Conservation (phyloP, 2,888 invertebrate genomes). For the Acanthoscelides obtectus region DNA sequence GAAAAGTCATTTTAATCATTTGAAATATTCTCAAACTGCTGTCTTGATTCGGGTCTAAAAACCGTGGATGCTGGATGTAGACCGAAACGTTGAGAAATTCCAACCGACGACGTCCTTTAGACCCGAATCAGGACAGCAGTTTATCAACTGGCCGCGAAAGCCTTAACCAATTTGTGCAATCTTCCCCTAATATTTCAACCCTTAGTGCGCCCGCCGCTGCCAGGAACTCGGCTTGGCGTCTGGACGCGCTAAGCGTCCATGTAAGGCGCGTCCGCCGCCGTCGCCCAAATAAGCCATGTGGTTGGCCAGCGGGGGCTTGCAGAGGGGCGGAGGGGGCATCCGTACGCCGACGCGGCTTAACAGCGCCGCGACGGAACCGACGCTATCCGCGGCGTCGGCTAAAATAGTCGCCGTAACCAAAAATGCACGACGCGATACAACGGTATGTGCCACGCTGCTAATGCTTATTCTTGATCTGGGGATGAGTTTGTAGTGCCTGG, state of each 20-base stretch:
- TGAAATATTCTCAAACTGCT: no score
- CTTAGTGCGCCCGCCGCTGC: background rate
- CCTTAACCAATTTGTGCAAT: no score
- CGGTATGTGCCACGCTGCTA: background rate
- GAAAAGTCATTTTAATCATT: no score
- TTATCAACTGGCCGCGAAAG: no score
- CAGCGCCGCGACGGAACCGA: background rate
- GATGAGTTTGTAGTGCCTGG: background rate
- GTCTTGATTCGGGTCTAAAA: no score
- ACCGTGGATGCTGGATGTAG: no score
- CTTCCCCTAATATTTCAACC: background rate
- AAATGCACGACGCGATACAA: background rate
- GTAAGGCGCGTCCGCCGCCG: conserved; percentile 44
- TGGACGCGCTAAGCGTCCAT: conserved; percentile 33
- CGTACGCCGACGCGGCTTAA: background rate
- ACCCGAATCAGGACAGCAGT: no score
- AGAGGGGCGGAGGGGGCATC: conserved; percentile 12
- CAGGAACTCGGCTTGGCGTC: background rate
- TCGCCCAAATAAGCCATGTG: conserved; percentile 46
- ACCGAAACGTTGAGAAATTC: no score
- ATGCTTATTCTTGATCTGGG: background rate
- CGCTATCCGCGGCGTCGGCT: background rate
- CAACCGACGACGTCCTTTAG: no score
- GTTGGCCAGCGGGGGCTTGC: conserved; percentile 33
- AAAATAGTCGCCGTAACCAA: background rate